Base-by-base conservation (phyloP, 2,113 vertebrate species). In the Dendrocopos noguchii region DNA sequence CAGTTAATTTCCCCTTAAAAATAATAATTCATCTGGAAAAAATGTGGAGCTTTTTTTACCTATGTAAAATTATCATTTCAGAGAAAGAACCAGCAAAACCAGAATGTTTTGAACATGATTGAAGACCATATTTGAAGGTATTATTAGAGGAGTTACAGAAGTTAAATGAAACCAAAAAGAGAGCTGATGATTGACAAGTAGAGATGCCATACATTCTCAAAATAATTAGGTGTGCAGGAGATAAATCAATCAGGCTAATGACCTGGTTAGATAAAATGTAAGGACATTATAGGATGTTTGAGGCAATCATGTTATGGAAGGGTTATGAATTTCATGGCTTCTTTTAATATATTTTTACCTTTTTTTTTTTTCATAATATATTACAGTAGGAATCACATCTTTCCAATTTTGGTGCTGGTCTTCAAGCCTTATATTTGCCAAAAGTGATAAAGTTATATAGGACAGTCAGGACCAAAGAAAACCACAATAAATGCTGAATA, bases 61-160 rank as follows among this genome's bases (percentile, higher is more conserved):
- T 87, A 74, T 85, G 81, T 89, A 93, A 93, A 93, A 94, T 80
- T 91, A 95, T 93, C 91, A 93, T 93, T 91, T 87, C 87, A 71
- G 64, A 53, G 56, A 83, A 93, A 80, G 82, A 94, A 80, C 0
- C 0, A 87, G 56, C 61, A 94, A 96, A 93, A 94, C 92, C 89
- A 96, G 84, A 86, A 95, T 71, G 42, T n/a, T 94, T 85, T 91
- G 56, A 96, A 85, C 39, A 74, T 95, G 93, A 96, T 85, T 91
- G 87, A 96, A 91, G 89, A 89, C 20, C 18, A 31, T 73, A 65
- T 72, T 92, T 85, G 33, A 87, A 92, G 60, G 75, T 92, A 85
- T 85, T 89, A 95, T 94, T 95, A 96, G 81, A 93, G 67, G 25
- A 91, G 79, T 61, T 85, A 53, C 33, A 93, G 81, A 94, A 95